phyloP scores from a whole-genome alignment of 2,797 vertebrate genomes.

The Chloroceryle amazona region DNA sequence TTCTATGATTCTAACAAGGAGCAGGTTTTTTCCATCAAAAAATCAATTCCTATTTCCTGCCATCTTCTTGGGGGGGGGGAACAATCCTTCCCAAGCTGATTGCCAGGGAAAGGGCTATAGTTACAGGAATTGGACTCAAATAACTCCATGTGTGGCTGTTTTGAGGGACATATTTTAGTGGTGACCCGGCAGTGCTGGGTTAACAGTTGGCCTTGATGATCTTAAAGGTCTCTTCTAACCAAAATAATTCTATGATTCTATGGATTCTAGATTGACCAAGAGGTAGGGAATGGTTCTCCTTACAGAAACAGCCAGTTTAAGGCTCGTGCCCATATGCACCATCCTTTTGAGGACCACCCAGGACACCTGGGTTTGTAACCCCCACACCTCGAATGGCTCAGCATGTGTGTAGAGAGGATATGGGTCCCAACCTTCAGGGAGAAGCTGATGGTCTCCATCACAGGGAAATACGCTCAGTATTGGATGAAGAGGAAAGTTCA shows the following conservation, averaged over 20 bases:
- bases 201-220: not conserved
- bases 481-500: not conserved
- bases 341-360: not conserved
- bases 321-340: no score
- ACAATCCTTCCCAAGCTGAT: not conserved
- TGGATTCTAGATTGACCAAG: not conserved
- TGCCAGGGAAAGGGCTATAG: not conserved
- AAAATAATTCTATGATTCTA: not conserved
- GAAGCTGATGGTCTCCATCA: not conserved
- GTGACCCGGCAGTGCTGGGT: not conserved
- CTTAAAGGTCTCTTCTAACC: not conserved
- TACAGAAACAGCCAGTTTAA: not conserved
- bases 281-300: not conserved
- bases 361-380: accelerated
- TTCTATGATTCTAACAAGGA: not conserved
- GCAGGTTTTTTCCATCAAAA: not conserved
- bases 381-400: not conserved
- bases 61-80: not conserved
- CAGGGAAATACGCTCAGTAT: not conserved
- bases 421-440: not conserved
- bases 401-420: not conserved
- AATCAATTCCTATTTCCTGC: not conserved
- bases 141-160: no score
- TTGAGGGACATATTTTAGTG: not conserved
- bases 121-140: not conserved